Conservation (phyloP, 2,113 vertebrate species). For the Passer montanus region DNA sequence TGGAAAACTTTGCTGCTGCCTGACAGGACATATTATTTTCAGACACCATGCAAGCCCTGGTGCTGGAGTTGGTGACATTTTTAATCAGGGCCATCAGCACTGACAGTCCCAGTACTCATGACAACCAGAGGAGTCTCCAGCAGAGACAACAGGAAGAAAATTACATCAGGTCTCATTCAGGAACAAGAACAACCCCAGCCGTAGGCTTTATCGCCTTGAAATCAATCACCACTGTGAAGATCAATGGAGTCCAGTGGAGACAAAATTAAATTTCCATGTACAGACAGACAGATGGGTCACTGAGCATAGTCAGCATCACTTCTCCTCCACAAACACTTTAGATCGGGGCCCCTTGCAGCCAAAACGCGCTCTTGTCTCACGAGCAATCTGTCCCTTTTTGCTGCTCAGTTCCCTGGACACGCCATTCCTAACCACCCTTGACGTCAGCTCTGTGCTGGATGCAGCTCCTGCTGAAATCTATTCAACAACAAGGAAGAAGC, state of each 20-base stretch:
- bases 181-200: neutral
- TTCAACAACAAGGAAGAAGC: neutral
- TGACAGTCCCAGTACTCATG: slow-evolving; percentile 9
- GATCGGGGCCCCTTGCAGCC: neutral
- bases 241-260: slow-evolving; percentile 9
- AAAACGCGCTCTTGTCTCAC: neutral
- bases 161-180: neutral
- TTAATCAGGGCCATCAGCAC: slow-evolving; percentile 53
- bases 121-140: slow-evolving; percentile 20
- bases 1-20: neutral
- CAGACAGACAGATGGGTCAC: slow-evolving; percentile 8
- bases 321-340: neutral
- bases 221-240: neutral
- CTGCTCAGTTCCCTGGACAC: neutral
- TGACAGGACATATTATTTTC: neutral
- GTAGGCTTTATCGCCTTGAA: slow-evolving; percentile 7
- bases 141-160: neutral
- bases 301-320: neutral
- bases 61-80: slow-evolving; percentile 27
- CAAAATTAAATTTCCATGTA: neutral
- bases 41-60: neutral
- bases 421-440: neutral
- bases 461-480: neutral
- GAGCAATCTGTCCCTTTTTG: neutral
- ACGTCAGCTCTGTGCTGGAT: neutral